phyloP scores from a whole-genome alignment of 1,140 invertebrate species.

The Caligus rogercresseyi region DNA sequence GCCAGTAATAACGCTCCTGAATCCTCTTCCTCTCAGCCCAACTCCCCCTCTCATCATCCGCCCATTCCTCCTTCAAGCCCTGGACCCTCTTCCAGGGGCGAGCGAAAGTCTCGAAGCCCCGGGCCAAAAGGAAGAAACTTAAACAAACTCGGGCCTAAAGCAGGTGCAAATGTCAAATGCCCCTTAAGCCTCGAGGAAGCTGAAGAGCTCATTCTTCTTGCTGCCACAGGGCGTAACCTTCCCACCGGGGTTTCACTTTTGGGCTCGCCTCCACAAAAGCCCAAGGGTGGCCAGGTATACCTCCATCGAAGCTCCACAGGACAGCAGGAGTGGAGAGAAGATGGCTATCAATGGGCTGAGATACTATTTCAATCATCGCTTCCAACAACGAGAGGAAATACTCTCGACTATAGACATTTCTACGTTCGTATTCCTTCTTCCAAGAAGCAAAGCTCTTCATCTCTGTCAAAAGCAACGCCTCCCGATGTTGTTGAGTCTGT shows the following conservation, averaged over 20 bases:
- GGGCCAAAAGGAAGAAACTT: background rate
- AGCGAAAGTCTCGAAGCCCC: background rate
- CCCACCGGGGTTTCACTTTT: background rate
- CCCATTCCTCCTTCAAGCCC: background rate
- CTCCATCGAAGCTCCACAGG: background rate
- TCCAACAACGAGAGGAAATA: background rate
- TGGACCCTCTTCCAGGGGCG: background rate
- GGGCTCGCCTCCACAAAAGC: background rate
- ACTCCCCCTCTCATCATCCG: background rate
- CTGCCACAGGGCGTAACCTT: background rate
- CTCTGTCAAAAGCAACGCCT: background rate
- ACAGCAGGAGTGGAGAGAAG: background rate
- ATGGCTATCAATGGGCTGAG: conserved; percentile 4
- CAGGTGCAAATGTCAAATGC: background rate
- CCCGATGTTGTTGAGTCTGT: background rate
- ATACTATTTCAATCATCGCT: background rate
- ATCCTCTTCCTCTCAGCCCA: background rate
- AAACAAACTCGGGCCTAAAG: background rate
- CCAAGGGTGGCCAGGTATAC: conserved; percentile 3
- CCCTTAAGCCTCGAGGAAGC: conserved; percentile 1
- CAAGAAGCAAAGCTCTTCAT: background rate
- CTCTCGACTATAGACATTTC: conserved; percentile 11
- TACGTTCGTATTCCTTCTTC: background rate
- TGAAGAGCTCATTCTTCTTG: conserved; percentile 1
- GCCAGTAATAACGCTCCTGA: background rate